Evolutionary conservation across 2,113 vertebrate genomes (phyloP).

Genomic region (Tychaedon coryphoeus): DNA sequence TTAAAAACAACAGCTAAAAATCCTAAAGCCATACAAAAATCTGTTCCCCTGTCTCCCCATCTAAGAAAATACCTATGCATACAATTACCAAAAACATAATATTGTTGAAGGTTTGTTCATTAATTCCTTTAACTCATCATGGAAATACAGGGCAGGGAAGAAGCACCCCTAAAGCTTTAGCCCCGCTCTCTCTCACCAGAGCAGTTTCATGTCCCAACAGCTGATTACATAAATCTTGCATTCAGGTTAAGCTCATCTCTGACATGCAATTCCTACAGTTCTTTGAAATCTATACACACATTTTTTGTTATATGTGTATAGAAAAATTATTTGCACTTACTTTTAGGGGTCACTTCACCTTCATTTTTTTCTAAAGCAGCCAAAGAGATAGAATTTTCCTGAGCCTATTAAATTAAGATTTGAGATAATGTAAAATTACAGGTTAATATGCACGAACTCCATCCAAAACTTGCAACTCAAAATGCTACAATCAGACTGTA

Average conservation of each 20-base stretch:
- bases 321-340: conserved; percentile 67
- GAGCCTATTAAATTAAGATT: conserved; percentile 63
- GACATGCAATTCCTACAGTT: not conserved
- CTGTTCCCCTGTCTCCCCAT: not conserved
- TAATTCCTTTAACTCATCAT: not conserved
- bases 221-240: not conserved
- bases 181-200: not conserved
- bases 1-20: not conserved
- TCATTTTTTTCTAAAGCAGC: conserved; percentile 80
- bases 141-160: not conserved
- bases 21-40: not conserved
- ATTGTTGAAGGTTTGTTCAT: not conserved
- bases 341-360: conserved; percentile 67
- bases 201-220: not conserved
- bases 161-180: not conserved
- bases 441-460: not conserved
- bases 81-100: not conserved
- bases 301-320: not conserved
- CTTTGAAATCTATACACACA: not conserved
- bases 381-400: conserved; percentile 79
- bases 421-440: conserved; percentile 16
- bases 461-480: not conserved
- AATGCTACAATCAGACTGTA: not conserved
- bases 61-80: not conserved
- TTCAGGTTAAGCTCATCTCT: not conserved